A percentile compares a stretch with the other conserved stretches of the same genome.
phyloP scores from a whole-genome alignment of 2,113 vertebrate genomes.

The Pavo muticus region DNA sequence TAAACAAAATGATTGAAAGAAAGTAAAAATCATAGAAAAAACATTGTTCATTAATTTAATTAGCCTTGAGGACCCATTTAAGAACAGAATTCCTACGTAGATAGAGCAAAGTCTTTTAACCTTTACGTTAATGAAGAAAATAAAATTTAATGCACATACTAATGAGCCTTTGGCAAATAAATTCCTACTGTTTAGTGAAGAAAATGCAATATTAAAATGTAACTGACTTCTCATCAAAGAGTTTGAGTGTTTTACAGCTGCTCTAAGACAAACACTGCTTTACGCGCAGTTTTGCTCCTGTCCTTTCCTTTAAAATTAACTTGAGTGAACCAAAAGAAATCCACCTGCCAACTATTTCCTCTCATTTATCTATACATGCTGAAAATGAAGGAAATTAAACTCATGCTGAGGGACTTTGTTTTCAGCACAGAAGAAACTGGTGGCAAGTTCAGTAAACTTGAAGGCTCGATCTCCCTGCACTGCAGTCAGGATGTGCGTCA shows the following conservation, averaged over 20 bases:
- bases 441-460: not conserved
- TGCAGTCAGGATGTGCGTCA: not conserved
- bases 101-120: not conserved
- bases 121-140: not conserved
- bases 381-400: not conserved
- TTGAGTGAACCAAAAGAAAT: not conserved
- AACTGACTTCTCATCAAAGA: not conserved
- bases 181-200: not conserved
- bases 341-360: not conserved
- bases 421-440: not conserved
- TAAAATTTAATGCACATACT: not conserved
- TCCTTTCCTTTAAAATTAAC: not conserved
- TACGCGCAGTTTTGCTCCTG: not conserved
- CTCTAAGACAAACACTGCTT: not conserved
- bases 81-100: not conserved
- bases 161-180: not conserved
- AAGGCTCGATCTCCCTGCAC: not conserved
- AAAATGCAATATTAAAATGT: not conserved
- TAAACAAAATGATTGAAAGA: slow-evolving; percentile 55
- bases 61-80: not conserved
- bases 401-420: not conserved
- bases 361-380: not conserved
- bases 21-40: not conserved
- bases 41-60: not conserved
- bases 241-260: not conserved